phyloP scores from a whole-genome alignment of 2,113 vertebrate species.

The Archilochus colubris region DNA sequence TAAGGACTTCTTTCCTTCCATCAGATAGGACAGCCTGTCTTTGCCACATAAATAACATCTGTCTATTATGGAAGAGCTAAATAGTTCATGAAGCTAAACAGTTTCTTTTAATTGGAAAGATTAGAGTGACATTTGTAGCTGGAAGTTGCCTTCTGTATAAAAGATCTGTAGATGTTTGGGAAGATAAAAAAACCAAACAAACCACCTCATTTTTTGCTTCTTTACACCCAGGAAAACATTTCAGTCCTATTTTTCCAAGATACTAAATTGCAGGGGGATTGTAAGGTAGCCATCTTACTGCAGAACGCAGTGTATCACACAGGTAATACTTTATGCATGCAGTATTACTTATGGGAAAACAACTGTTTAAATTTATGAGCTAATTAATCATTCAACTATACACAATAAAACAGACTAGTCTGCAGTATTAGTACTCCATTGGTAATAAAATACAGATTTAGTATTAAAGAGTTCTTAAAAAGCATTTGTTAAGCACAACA shows the following conservation, averaged over 20 bases:
- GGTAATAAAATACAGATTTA: not conserved
- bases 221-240: not conserved
- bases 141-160: not conserved
- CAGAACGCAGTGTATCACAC: not conserved
- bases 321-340: not conserved
- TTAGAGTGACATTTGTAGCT: not conserved
- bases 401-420: not conserved
- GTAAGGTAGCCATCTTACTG: not conserved
- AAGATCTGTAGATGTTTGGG: not conserved
- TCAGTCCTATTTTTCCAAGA: not conserved
- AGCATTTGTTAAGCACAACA: not conserved
- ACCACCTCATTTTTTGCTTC: not conserved
- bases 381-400: conserved; percentile 12
- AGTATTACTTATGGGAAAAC: not conserved
- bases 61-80: not conserved
- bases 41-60: not conserved
- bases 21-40: not conserved
- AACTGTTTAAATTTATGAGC: not conserved
- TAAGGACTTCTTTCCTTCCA: not conserved
- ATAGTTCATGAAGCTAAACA: not conserved
- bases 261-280: not conserved
- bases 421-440: not conserved
- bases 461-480: not conserved
- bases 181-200: not conserved
- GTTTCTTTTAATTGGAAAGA: conserved; percentile 1